A percentile compares a stretch with the other conserved stretches of the same genome.
These are phyloP conservation scores for Cloeon dipterum DNA, from an alignment of 2,888 invertebrate species.

Conservation along the genomic window DNA sequence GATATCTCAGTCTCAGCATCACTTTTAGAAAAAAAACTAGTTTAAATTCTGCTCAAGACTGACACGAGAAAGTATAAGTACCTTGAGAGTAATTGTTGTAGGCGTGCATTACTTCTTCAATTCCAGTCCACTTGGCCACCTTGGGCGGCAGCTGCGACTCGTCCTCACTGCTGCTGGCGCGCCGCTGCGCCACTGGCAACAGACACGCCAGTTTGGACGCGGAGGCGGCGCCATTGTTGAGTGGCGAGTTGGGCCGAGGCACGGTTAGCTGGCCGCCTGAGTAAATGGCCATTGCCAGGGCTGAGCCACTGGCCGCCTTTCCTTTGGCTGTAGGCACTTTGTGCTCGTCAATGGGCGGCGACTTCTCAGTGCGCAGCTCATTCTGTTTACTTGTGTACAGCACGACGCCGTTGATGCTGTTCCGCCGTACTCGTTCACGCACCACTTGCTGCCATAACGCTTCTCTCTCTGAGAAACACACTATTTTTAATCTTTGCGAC, in stretches of 20 bases:
- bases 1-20: no score
- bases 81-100: slow-evolving; percentile 29
- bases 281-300: background rate
- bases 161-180: background rate
- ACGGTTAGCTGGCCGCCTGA: background rate
- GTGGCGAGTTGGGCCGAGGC: background rate
- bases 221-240: background rate
- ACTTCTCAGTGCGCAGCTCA: background rate
- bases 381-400: slow-evolving; percentile 8
- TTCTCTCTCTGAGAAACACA: slow-evolving; percentile 29
- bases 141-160: slow-evolving; percentile 3
- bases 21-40: no score
- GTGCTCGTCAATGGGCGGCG: no score
- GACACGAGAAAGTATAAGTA: no score
- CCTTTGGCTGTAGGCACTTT: no score
- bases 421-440: slow-evolving; percentile 25
- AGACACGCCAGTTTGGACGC: background rate
- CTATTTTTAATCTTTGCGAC: no score
- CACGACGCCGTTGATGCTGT: slow-evolving; percentile 10
- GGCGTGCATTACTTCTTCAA: slow-evolving; percentile 23
- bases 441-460: slow-evolving; percentile 36
- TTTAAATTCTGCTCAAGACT: no score
- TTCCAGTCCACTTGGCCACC: slow-evolving; percentile 16
- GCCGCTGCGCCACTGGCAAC: background rate
- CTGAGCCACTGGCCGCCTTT: no score